These are phyloP conservation scores for Coracias cyanogaster DNA, from an alignment of 2,797 vertebrate genomes.

Conservation along the genomic window DNA sequence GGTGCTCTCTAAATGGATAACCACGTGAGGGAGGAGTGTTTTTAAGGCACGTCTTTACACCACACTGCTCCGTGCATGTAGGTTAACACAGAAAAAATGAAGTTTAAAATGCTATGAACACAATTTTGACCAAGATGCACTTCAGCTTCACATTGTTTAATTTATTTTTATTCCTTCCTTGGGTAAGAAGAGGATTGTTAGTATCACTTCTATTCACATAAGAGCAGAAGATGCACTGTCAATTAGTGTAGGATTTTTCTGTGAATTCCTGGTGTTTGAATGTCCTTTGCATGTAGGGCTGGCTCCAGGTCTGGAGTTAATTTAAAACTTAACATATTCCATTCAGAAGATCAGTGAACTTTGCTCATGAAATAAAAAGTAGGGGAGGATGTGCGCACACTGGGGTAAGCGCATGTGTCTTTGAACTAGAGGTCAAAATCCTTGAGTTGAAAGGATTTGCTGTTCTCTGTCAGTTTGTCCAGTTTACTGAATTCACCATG, in stretches of 20 bases:
- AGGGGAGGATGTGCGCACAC: neutral
- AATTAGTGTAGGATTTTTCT: neutral
- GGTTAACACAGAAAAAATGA: neutral
- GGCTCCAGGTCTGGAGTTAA: neutral
- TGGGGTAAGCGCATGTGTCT: neutral
- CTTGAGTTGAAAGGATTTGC: neutral
- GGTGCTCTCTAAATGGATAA: conserved; percentile 2
- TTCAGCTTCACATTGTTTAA: neutral
- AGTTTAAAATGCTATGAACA: neutral
- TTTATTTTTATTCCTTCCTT: neutral
- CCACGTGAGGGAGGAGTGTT: neutral
- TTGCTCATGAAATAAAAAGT: neutral
- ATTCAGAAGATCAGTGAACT: conserved; percentile 11
- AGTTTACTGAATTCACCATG: neutral
- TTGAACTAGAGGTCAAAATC: conserved; percentile 33
- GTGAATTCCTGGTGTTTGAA: neutral
- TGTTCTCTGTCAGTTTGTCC: neutral
- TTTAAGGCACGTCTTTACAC: neutral
- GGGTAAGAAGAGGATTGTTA: neutral
- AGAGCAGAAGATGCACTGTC: neutral
- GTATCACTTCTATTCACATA: neutral
- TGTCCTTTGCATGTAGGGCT: neutral
- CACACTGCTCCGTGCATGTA: neutral
- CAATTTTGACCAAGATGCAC: neutral
- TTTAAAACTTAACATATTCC: neutral